Conservation (phyloP, 2,797 vertebrate genomes). For the Takifugu rubripes region DNA sequence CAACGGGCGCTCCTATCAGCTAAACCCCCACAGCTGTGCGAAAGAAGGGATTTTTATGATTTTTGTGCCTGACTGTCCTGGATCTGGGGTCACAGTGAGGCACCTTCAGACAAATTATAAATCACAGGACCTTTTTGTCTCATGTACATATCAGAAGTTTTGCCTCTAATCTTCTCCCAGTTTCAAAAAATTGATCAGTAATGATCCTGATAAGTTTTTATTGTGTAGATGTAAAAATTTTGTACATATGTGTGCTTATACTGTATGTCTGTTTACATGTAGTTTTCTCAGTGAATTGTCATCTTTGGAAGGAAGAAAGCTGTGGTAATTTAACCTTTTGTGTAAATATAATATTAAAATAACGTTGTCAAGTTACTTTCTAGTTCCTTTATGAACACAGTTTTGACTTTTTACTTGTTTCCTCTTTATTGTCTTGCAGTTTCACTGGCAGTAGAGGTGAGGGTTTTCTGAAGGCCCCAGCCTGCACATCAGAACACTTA, state of each 20-base stretch:
- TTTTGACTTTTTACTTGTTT: neutral
- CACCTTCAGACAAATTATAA: neutral
- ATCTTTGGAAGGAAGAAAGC: neutral
- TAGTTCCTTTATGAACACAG: neutral
- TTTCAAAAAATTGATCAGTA: neutral
- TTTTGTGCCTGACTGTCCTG: neutral
- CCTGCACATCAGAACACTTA: conserved; percentile 24
- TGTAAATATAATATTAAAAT: too few species aligned
- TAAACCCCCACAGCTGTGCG: conserved; percentile 34
- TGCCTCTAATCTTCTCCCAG: neutral
- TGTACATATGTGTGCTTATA: neutral
- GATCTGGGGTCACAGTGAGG: neutral
- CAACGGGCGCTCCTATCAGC: conserved; percentile 79
- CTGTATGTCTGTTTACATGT: neutral
- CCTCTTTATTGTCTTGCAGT: neutral
- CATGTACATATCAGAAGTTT: neutral
- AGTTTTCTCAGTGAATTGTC: too few species aligned
- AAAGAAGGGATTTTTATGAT: neutral
- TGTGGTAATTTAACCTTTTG: too few species aligned
- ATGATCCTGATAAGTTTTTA: neutral
- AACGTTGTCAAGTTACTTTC: too few species aligned
- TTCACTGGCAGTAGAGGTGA: neutral
- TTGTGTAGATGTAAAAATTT: neutral
- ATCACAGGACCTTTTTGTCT: neutral
- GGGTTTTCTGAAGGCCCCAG: neutral